Evolutionary conservation across 1,140 invertebrate species (phyloP).

Genomic region (Chlorops oryzae): DNA sequence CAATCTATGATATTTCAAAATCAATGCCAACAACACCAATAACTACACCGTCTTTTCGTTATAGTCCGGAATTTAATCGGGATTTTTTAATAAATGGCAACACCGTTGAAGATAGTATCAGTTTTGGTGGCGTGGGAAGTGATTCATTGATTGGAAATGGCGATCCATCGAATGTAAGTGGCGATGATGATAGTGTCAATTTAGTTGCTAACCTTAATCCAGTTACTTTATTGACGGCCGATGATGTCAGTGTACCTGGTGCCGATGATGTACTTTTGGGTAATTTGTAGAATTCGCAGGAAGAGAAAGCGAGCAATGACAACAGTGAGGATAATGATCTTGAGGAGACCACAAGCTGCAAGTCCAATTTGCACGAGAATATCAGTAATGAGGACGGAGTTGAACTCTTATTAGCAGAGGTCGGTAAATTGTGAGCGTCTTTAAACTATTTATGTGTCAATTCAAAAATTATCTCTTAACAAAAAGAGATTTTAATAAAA

Average conservation of each 20-base stretch:
- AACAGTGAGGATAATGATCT: conserved; percentile 9
- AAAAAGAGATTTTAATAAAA: no score
- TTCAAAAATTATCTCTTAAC: no score
- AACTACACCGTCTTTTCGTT: conserved; percentile 51
- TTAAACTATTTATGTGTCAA: no score
- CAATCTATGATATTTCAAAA: conserved; percentile 50
- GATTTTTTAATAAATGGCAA: conserved; percentile 58
- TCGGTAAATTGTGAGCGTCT: conserved; percentile 18
- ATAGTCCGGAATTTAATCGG: conserved; percentile 51
- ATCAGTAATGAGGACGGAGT: conserved; percentile 5
- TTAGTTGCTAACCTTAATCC: conserved; percentile 1
- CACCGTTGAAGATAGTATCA: conserved; percentile 46
- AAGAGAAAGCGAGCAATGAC: conserved; percentile 31
- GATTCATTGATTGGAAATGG: conserved; percentile 11
- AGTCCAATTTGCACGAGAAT: neutral
- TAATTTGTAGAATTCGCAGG: conserved; percentile 43
- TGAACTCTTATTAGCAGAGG: conserved; percentile 12
- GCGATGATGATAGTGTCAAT: conserved; percentile 23
- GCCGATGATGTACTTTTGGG: conserved; percentile 31
- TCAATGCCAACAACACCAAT: conserved; percentile 60
- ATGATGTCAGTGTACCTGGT: conserved; percentile 39
- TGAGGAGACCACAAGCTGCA: conserved; percentile 3
- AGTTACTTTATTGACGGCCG: conserved; percentile 7
- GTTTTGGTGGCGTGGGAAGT: conserved; percentile 19
- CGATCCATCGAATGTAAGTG: no score